These are phyloP conservation scores for Bombus superbus DNA, from an alignment of 1,140 invertebrate genomes.

Conservation along the genomic window DNA sequence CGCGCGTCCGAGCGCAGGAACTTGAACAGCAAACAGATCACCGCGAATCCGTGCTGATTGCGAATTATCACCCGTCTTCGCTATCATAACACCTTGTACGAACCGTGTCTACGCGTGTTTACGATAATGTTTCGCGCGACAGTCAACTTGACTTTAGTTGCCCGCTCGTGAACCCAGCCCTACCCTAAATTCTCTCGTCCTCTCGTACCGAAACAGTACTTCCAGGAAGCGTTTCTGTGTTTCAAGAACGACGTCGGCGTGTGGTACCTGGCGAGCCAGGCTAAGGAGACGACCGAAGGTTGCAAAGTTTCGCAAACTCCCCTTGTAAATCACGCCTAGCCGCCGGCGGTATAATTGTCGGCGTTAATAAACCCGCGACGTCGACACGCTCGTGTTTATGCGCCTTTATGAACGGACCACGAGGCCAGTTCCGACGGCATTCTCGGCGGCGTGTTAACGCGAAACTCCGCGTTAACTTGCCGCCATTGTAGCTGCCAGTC, in stretches of 20 bases:
- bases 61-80: constrained; percentile 52
- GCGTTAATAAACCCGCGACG: constrained; percentile 73
- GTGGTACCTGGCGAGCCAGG: background rate
- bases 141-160: background rate
- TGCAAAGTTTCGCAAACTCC: constrained; percentile 62
- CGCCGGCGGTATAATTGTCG: constrained; percentile 72
- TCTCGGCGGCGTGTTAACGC: constrained; percentile 57
- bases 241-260: constrained; percentile 10
- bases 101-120: constrained; percentile 37
- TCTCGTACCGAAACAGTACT: constrained; percentile 2
- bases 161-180: background rate
- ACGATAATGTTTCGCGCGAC: constrained; percentile 40
- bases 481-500: constrained; percentile 56
- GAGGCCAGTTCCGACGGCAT: constrained; percentile 46
- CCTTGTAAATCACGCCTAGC: constrained; percentile 75
- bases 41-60: constrained; percentile 5
- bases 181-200: constrained; percentile 36
- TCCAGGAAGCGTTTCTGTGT: constrained; percentile 48
- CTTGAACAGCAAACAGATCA: background rate
- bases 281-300: constrained; percentile 31
- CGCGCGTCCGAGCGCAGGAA: background rate
- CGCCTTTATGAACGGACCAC: constrained; percentile 49
- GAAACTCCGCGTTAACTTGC: constrained; percentile 49
- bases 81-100: constrained; percentile 42
- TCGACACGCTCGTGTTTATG: constrained; percentile 64